A percentile compares a stretch with the other conserved stretches of the same genome.
Conservation (phyloP, 2,888 invertebrate species). For the Tipula lateralis region DNA sequence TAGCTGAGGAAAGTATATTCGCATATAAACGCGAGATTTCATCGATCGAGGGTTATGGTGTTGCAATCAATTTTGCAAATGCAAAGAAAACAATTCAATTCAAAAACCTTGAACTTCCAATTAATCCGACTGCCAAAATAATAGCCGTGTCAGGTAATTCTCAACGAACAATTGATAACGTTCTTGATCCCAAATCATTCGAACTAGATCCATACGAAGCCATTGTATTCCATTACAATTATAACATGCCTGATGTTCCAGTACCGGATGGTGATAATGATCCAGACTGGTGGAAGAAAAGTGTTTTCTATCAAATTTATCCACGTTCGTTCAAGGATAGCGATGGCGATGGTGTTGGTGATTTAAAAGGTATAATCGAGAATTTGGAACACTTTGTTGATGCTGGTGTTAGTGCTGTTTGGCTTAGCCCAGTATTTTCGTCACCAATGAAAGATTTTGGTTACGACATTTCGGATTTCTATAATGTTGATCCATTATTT, state of each 20-base stretch:
- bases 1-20: conserved; percentile 54
- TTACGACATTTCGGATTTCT: conserved; percentile 60
- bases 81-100: neutral
- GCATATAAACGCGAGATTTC: conserved; percentile 53
- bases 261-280: conserved; percentile 52
- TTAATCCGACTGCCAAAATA: neutral
- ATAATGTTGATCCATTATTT: conserved; percentile 54
- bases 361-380: conserved; percentile 53
- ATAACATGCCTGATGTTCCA: too few relatives aligned
- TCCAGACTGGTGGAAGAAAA: conserved; percentile 49
- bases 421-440: conserved; percentile 60
- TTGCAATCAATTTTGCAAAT: conserved; percentile 5
- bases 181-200: neutral
- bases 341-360: conserved; percentile 68
- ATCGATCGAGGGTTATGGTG: neutral
- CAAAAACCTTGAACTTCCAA: neutral
- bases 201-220: neutral
- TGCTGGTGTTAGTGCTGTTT: conserved; percentile 54
- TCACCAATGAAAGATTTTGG: conserved; percentile 63
- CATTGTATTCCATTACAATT: neutral
- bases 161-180: neutral
- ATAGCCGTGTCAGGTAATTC: neutral
- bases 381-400: conserved; percentile 53
- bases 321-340: conserved; percentile 76
- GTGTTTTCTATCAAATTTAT: conserved; percentile 70